These are phyloP conservation scores for Xiphydria camelus DNA, from an alignment of 2,888 invertebrate species.

Conservation along the genomic window DNA sequence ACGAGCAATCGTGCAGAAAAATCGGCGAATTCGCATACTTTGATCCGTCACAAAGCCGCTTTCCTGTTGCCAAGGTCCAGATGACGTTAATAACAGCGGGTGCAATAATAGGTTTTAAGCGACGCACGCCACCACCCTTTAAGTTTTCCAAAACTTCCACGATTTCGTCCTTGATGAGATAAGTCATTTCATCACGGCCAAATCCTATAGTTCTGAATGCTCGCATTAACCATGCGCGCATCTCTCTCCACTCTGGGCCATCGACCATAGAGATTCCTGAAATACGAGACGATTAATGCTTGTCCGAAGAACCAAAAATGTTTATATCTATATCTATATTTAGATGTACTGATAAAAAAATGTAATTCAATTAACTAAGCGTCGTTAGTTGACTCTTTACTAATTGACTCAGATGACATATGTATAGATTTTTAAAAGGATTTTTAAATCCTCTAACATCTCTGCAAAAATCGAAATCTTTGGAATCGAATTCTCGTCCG, in stretches of 20 bases:
- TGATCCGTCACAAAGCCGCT: slow-evolving; percentile 27
- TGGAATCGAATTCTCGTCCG: too few species aligned
- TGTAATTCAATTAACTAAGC: too few species aligned
- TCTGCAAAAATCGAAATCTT: too few species aligned
- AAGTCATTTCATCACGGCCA: slow-evolving; percentile 62
- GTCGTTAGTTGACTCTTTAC: too few species aligned
- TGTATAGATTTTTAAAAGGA: too few species aligned
- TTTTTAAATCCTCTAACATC: too few species aligned
- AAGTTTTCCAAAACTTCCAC: slow-evolving; percentile 51
- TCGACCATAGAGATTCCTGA: slow-evolving; percentile 67
- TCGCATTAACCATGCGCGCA: slow-evolving; percentile 62
- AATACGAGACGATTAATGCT: slow-evolving; percentile 20
- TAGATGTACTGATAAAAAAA: too few species aligned
- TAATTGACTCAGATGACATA: too few species aligned
- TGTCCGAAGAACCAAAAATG: too few species aligned
- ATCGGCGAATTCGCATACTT: too few species aligned
- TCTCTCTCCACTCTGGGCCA: slow-evolving; percentile 63
- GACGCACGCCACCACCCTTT: slow-evolving; percentile 33
- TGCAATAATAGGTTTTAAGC: slow-evolving; percentile 55
- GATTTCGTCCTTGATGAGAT: slow-evolving; percentile 63
- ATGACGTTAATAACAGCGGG: slow-evolving; percentile 68
- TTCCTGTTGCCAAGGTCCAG: slow-evolving; percentile 66
- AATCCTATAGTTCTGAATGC: slow-evolving; percentile 63
- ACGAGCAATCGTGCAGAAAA: slow-evolving; percentile 11
- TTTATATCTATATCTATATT: too few species aligned